phyloP scores from a whole-genome alignment of 1,140 invertebrate genomes.

The Saccostrea glomerata region DNA sequence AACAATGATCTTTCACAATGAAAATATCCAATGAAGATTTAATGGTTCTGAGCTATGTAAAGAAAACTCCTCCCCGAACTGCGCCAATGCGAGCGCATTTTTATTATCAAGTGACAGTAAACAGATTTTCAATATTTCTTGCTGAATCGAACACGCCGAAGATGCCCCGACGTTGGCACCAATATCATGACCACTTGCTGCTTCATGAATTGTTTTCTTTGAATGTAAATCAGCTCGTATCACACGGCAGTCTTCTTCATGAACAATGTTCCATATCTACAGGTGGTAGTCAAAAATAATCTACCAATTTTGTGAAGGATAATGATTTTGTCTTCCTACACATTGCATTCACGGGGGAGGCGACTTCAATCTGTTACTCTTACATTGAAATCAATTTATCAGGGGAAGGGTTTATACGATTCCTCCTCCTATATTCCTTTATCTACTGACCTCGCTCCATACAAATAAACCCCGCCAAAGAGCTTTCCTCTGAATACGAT shows the following conservation, averaged over 20 bases:
- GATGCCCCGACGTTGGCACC: slow-evolving; percentile 18
- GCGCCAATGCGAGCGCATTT: background rate
- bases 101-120: slow-evolving; percentile 32
- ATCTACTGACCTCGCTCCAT: background rate
- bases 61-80: background rate
- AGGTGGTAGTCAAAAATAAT: slow-evolving; percentile 34
- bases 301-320: slow-evolving; percentile 9
- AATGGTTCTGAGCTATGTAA: slow-evolving; percentile 28
- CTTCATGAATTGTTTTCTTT: slow-evolving; percentile 35
- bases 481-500: background rate
- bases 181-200: slow-evolving; percentile 30
- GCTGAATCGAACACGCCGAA: slow-evolving; percentile 24
- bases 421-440: background rate
- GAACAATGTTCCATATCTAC: slow-evolving; percentile 4
- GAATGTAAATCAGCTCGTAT: slow-evolving; percentile 22
- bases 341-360: background rate
- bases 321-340: background rate
- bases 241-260: background rate
- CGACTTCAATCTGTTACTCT: background rate
- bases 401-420: background rate
- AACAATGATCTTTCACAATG: slow-evolving; percentile 24
- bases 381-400: background rate
- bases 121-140: slow-evolving; percentile 26
- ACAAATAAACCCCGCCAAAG: background rate
- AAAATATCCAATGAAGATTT: slow-evolving; percentile 37